phyloP scores from a whole-genome alignment of 1,140 invertebrate species.

The Solen grandis region DNA sequence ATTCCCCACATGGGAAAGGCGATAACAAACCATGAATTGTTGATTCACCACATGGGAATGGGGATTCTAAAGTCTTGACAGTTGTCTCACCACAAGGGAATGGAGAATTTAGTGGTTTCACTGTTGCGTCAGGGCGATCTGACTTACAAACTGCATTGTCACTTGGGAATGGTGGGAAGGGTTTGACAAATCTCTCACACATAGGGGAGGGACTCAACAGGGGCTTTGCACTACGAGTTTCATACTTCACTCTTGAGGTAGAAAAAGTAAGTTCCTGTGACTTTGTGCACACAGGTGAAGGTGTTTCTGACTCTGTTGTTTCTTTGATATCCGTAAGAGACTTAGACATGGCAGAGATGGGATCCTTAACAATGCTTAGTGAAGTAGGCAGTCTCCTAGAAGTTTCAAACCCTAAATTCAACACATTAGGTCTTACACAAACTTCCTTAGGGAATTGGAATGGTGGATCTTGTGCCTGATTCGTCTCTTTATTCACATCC shows the following conservation, averaged over 20 bases:
- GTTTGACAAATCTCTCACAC: background rate
- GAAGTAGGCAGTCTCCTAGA: constrained; percentile 25
- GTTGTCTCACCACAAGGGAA: constrained; percentile 50
- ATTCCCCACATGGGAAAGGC: background rate
- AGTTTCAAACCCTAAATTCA: constrained; percentile 40
- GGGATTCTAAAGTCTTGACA: background rate
- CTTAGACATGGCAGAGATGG: constrained; percentile 15
- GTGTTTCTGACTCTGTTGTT: constrained; percentile 35
- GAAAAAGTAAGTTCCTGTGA: constrained; percentile 22
- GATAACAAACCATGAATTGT: background rate
- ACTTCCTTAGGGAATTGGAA: no score
- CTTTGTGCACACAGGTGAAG: constrained; percentile 39
- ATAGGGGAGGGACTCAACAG: no score
- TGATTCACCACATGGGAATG: background rate
- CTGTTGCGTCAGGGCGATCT: background rate
- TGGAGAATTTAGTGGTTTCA: constrained; percentile 30
- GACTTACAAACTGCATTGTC: no score
- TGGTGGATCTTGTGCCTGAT: no score
- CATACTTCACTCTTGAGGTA: constrained; percentile 28
- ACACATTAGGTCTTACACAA: constrained; percentile 30
- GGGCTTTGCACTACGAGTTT: background rate
- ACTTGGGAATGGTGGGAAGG: background rate
- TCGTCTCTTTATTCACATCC: no score
- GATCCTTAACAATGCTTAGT: constrained; percentile 9
- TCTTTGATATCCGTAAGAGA: constrained; percentile 46